Percentiles rank a stretch among this genome's conserved stretches.
These are phyloP conservation scores for Macroteleia sp. DNA, from an alignment of 2,888 invertebrate species.

Conservation along the genomic window DNA sequence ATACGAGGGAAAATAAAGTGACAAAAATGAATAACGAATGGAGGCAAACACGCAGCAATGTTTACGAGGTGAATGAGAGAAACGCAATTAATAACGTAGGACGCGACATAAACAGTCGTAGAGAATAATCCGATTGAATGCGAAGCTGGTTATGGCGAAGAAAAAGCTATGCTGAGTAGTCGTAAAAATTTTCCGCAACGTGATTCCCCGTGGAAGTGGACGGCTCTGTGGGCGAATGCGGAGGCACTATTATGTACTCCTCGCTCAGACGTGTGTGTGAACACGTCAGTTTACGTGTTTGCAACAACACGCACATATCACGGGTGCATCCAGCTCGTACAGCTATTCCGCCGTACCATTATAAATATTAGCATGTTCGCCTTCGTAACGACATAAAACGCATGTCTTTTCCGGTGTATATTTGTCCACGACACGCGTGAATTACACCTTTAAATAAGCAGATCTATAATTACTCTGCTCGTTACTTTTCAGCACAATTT, in stretches of 20 bases:
- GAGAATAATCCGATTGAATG: conserved; percentile 46
- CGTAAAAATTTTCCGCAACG: conserved; percentile 37
- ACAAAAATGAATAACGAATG: conserved; percentile 17
- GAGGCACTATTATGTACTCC: conserved; percentile 14
- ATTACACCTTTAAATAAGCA: conserved; percentile 53
- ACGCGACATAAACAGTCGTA: conserved; percentile 12
- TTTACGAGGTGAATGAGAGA: conserved; percentile 22
- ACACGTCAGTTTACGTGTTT: neutral
- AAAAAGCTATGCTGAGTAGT: conserved; percentile 12
- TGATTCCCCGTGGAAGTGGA: conserved; percentile 50
- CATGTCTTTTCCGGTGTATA: conserved; percentile 58
- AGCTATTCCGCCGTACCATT: conserved; percentile 29
- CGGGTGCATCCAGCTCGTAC: conserved; percentile 18
- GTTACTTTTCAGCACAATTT: conserved; percentile 42
- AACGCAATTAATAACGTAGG: conserved; percentile 43
- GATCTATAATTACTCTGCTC: conserved; percentile 51
- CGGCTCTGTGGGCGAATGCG: conserved; percentile 32
- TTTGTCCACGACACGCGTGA: conserved; percentile 48
- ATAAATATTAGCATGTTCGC: conserved; percentile 56
- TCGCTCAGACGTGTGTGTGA: too few relatives aligned
- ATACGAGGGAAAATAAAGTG: neutral
- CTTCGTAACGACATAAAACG: conserved; percentile 46
- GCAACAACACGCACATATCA: neutral
- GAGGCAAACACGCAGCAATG: conserved; percentile 10
- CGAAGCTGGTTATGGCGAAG: conserved; percentile 26